Base-by-base conservation (phyloP, 2,888 invertebrate genomes). In the Anticlea derivata region DNA sequence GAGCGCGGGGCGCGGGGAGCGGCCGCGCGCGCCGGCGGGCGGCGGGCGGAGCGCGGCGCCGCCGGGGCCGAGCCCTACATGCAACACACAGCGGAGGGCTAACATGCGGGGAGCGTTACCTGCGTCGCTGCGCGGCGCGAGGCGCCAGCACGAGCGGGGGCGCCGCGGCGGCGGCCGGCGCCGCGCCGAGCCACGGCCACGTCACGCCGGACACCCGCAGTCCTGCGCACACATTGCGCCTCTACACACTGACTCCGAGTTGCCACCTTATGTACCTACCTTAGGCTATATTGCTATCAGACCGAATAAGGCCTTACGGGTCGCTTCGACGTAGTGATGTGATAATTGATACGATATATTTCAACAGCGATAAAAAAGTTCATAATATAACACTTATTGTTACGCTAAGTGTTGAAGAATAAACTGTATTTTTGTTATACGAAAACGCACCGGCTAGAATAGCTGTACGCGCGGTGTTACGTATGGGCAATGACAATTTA, bases 181-280 rank as follows among this genome's bases (percentile, higher is more conserved):
- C 80, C 79, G 91, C 92, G 87, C 93, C 85, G 86, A 95, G 92
- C 94, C 94, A 95, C 85, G 94, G 94, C 95, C 95, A 95, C 85
- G 94, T 85, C 91, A 93, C 92, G 91, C 94, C 93, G 79, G 94
- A 94, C 89, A 95, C 93, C 86, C 95, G 94, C 92, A 94, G 94
- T 92, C 95, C 95, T 94, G 92, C 85, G 84, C 83, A 86, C 82
- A 86, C 80, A 82, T 70, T 75, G 78, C 81, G 76, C 79, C 76
- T 75, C 80, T 74, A 75, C 73, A 71, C 75, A 66, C 31, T 41
- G 22, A 23, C 49, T 37, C 45, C 27, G 41, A 33, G 34, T 38
- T 41, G 45, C 55, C 50, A 44, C 48, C 40, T 30, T 11, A 29
- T 27, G 23, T 5, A 8, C 7, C 26, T 27, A 43, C 50, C 27